These are phyloP conservation scores for Montipora capitata DNA, from an alignment of 92 coral and sea anemone species.

Conservation along the genomic window DNA sequence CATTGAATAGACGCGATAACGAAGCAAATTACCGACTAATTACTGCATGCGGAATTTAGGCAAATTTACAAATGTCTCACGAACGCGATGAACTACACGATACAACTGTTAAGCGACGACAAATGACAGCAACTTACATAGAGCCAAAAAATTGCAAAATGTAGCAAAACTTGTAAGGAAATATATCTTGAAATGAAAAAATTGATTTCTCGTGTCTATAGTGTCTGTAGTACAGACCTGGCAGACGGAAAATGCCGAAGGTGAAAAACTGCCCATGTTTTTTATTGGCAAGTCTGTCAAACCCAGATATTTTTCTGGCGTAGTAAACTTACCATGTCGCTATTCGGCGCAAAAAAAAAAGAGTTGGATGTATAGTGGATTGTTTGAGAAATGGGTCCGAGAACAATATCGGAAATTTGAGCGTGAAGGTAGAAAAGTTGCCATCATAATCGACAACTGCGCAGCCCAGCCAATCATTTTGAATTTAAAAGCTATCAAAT, in stretches of 20 bases:
- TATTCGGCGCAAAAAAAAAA: conserved; percentile 51
- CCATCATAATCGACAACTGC: conserved; percentile 60
- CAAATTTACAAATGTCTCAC: too few species aligned
- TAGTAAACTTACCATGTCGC: conserved; percentile 49
- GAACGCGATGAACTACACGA: too few species aligned
- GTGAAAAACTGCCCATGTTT: neutral
- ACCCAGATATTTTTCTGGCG: conserved; percentile 52
- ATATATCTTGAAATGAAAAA: too few species aligned
- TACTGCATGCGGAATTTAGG: too few species aligned
- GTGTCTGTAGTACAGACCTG: conserved; percentile 65
- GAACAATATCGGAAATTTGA: conserved; percentile 25
- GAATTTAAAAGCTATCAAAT: conserved; percentile 62
- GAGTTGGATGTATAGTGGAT: conserved; percentile 50
- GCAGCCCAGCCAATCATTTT: conserved; percentile 45
- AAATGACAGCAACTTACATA: too few species aligned
- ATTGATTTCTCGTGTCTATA: too few species aligned
- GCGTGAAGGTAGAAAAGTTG: conserved; percentile 59
- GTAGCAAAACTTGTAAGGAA: too few species aligned
- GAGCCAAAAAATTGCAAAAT: too few species aligned
- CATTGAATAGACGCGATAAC: too few species aligned
- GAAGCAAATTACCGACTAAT: too few species aligned
- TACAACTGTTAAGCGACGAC: too few species aligned
- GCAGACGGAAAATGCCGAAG: conserved; percentile 70
- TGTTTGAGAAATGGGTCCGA: conserved; percentile 71
- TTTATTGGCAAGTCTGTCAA: conserved; percentile 54